Evolutionary conservation across 2,113 vertebrate genomes (phyloP).

Genomic region (Pomatostomus ruficeps): DNA sequence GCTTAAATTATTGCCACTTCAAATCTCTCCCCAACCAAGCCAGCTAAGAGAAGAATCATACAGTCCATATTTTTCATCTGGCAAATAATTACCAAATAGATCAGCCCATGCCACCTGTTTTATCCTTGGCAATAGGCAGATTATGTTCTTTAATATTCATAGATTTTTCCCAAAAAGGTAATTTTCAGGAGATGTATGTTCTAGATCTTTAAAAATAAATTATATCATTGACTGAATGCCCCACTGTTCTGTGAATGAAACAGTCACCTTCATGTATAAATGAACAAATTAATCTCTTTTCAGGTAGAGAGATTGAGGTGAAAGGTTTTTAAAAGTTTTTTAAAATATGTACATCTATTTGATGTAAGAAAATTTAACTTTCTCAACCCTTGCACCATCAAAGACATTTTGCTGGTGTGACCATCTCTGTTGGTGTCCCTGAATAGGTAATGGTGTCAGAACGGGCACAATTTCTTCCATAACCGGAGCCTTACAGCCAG

Average conservation of each 20-base stretch:
- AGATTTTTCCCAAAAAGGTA: neutral
- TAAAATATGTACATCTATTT: neutral
- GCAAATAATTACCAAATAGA: neutral
- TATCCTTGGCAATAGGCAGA: neutral
- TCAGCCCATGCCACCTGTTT: neutral
- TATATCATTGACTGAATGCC: neutral
- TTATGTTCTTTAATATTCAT: neutral
- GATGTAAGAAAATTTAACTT: neutral
- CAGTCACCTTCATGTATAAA: neutral
- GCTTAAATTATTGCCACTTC: neutral
- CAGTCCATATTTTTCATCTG: neutral
- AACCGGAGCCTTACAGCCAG: neutral
- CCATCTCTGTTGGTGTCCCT: neutral
- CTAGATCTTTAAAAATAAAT: neutral
- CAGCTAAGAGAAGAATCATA: neutral
- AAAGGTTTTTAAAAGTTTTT: neutral
- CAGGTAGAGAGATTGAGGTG: neutral
- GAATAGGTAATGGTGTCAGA: neutral
- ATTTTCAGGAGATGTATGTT: neutral
- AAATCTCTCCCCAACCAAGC: neutral
- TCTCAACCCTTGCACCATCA: neutral
- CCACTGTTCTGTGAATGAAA: neutral
- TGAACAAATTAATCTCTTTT: neutral
- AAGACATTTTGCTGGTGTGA: neutral
- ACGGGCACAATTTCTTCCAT: neutral